phyloP scores from a whole-genome alignment of 2,113 vertebrate genomes.

The Brienomyrus brachyistius region DNA sequence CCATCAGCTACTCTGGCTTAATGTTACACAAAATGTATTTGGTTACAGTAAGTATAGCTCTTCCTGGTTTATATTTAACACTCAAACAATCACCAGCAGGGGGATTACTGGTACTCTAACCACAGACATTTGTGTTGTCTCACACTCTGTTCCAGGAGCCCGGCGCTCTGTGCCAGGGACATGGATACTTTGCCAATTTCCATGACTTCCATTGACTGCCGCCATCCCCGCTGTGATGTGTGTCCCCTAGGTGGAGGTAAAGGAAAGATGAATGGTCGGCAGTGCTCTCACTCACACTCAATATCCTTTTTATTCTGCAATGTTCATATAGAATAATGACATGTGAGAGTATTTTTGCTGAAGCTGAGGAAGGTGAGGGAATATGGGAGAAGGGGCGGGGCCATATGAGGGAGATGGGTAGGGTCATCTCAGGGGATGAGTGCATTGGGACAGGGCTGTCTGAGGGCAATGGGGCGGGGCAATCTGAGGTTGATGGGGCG shows the following conservation, averaged over 20 bases:
- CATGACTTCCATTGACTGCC: conserved; percentile 50
- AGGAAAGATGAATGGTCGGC: conserved; percentile 22
- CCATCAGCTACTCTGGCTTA: not conserved
- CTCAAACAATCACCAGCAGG: not conserved
- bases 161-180: conserved; percentile 30
- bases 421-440: not conserved
- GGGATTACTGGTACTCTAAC: not conserved
- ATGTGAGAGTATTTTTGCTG: not conserved
- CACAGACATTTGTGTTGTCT: conserved; percentile 22
- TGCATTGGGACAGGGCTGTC: not conserved
- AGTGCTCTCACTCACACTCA: not conserved
- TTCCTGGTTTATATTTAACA: not conserved
- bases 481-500: not conserved
- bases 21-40: not conserved
- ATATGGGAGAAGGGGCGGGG: not conserved
- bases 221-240: conserved; percentile 45
- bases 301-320: not conserved
- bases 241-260: conserved; percentile 32
- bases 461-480: not conserved
- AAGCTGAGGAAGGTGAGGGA: not conserved
- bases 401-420: not conserved
- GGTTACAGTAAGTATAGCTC: not conserved
- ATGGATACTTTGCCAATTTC: conserved; percentile 46
- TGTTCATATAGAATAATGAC: not conserved
- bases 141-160: conserved; percentile 48